Evolutionary conservation across 2,113 vertebrate genomes (phyloP).

Genomic region (Cynocephalus volans): DNA sequence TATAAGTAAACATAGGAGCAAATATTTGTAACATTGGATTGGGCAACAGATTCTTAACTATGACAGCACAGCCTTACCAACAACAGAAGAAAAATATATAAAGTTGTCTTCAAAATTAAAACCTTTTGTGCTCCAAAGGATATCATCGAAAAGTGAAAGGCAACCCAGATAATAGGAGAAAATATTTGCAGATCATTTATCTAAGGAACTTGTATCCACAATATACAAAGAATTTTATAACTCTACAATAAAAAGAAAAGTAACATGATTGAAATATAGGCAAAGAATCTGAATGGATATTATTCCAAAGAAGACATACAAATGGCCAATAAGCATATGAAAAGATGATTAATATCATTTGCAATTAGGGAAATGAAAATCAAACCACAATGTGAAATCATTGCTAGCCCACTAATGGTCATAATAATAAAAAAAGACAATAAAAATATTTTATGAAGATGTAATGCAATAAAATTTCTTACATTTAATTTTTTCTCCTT

Average conservation of each 20-base stretch:
- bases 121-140: background rate
- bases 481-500: background rate
- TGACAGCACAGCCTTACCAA: background rate
- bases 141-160: background rate
- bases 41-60: background rate
- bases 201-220: background rate
- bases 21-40: background rate
- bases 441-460: background rate
- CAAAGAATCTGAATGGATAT: background rate
- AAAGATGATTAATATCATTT: background rate
- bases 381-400: background rate
- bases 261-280: background rate
- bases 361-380: background rate
- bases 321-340: background rate
- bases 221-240: background rate
- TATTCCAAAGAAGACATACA: background rate
- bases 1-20: background rate
- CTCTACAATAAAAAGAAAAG: background rate
- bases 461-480: background rate
- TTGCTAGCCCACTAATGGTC: background rate
- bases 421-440: background rate
- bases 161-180: background rate
- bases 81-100: background rate
- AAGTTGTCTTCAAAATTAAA: background rate
- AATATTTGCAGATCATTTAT: background rate